Base-by-base conservation (phyloP, 2,797 vertebrate genomes). In the Poeciliopsis turneri region DNA sequence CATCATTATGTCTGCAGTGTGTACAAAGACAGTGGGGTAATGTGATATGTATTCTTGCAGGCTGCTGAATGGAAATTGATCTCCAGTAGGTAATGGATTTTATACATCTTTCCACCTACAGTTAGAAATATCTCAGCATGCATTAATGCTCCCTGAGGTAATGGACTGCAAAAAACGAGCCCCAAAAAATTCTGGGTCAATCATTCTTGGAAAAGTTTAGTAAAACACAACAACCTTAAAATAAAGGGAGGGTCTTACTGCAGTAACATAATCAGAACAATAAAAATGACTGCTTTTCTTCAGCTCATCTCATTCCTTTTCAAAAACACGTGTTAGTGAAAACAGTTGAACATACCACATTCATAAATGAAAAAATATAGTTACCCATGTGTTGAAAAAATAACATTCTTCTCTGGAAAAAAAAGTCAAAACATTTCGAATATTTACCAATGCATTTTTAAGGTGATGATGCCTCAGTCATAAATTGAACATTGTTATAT, bases 1-100 rank as follows among this genome's bases (percentile, higher is more conserved):
- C 39, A 30, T 45, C 57, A 75, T 20, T 41, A 72, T n/a, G 64
- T 82, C 28, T 64, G 20, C 64, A 68, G 23, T 28, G 64, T 41
- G 5, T 41, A 41, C 20, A 68, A 72, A 41, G 59, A 70, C 25
- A 76, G 79, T 41, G 12, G 30, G 25, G 39, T 20, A 23, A 74
- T 66, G 33, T 43, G 66, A 82, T 85, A 39, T 51, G 73, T 71
- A 75, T 73, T 75, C 77, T 55, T 86, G 83, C 79, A 77, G 57
- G 78, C 69, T 78, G 36, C 46, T 69, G 77, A 78, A 77, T 46
- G 51, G 82, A 15, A 76, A 25, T 39, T 46, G 74, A 66, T 47
- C 20, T 47, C 59, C 28, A 33, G 53, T 51, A 49, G 69, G 39
- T 86, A 87, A 86, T 90, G 83, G 82, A 83, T 78, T 75, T 79